Evolutionary conservation across 2,113 vertebrate genomes (phyloP).

Genomic region (Tor tambroides): DNA sequence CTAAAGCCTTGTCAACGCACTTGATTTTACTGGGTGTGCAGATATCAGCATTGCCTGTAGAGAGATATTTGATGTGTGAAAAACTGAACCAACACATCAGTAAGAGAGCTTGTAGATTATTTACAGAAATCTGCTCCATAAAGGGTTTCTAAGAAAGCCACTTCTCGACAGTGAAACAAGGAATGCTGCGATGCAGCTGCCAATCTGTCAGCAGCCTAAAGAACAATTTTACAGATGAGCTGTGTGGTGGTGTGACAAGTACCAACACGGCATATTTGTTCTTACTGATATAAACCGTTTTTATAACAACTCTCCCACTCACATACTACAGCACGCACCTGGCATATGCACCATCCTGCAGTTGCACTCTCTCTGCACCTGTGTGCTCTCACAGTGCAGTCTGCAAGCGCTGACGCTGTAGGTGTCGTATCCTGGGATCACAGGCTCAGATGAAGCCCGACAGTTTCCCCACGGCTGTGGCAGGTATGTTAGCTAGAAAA

Average conservation of each 20-base stretch:
- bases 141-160: constrained; percentile 33
- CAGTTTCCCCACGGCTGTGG: constrained; percentile 99
- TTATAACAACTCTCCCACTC: constrained; percentile 11
- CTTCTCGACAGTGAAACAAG: constrained; percentile 20
- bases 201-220: constrained; percentile 29
- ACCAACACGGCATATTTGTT: neutral
- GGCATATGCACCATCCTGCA: constrained; percentile 99
- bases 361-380: constrained; percentile 87
- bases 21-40: constrained; percentile 95
- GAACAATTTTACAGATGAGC: constrained; percentile 42
- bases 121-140: constrained; percentile 21
- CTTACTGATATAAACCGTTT: neutral
- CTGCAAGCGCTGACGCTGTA: constrained; percentile 97
- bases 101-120: neutral
- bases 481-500: constrained; percentile 89
- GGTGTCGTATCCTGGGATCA: constrained; percentile 89
- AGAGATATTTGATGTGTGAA: constrained; percentile 45
- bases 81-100: neutral
- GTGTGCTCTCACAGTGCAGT: constrained; percentile 92
- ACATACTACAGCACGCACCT: constrained; percentile 74
- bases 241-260: neutral
- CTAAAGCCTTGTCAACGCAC: constrained; percentile 92
- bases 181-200: constrained; percentile 37
- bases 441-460: constrained; percentile 83
- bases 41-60: constrained; percentile 90